A percentile compares a stretch with the other conserved stretches of the same genome.
Conservation (phyloP, 1,140 invertebrate genomes). For the Homarus americanus region DNA sequence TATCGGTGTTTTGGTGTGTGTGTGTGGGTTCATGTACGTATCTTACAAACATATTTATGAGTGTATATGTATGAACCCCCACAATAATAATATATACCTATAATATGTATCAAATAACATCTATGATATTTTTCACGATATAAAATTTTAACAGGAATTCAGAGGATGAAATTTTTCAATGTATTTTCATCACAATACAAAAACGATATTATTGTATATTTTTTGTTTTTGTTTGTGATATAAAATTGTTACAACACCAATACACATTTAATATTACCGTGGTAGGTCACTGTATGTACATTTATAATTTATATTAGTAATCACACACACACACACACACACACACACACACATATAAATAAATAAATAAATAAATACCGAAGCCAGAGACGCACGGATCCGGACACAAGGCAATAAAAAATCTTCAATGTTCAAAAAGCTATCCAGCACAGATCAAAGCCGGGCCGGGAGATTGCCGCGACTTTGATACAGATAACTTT, state of each 20-base stretch:
- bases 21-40: not conserved
- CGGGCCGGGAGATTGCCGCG: constrained; percentile 8
- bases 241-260: too few relatives aligned
- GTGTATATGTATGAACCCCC: too few relatives aligned
- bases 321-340: not conserved
- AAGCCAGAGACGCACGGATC: not conserved
- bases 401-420: not conserved
- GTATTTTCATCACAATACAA: too few relatives aligned
- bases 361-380: not conserved
- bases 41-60: too few relatives aligned
- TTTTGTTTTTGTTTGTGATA: too few relatives aligned
- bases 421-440: not conserved
- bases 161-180: too few relatives aligned
- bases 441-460: constrained; percentile 14
- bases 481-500: constrained; percentile 22
- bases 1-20: not conserved
- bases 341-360: not conserved
- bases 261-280: too few relatives aligned
- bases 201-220: too few relatives aligned
- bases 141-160: too few relatives aligned
- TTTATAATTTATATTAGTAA: not conserved
- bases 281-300: not conserved
- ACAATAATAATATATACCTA: too few relatives aligned
- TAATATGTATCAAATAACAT: too few relatives aligned
- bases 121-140: too few relatives aligned